These are phyloP conservation scores for Patagioenas fasciata DNA, from an alignment of 2,113 vertebrate species.

Conservation along the genomic window DNA sequence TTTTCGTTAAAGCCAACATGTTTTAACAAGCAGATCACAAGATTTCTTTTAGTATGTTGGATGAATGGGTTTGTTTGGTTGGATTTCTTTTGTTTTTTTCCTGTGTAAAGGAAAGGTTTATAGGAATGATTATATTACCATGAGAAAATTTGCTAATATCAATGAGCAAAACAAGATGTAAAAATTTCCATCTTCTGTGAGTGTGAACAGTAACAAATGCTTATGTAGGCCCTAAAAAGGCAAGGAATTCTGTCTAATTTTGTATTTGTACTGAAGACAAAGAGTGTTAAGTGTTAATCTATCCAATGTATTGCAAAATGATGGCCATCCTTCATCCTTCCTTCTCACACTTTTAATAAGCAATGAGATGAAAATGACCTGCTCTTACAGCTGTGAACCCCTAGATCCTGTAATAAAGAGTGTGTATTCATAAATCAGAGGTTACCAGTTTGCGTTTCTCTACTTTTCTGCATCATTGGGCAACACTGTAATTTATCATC, in stretches of 20 bases:
- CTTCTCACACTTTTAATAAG: constrained; percentile 16
- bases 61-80: no score
- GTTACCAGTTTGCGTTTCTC: constrained; percentile 14
- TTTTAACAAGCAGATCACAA: not conserved
- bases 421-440: constrained; percentile 1
- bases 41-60: not conserved
- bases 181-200: not conserved
- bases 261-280: not conserved
- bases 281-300: not conserved
- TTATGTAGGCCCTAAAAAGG: not conserved
- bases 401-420: not conserved
- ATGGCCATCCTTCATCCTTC: not conserved
- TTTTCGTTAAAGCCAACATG: not conserved
- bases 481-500: constrained; percentile 52
- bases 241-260: not conserved
- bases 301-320: not conserved
- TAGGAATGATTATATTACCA: not conserved
- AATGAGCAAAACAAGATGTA: not conserved
- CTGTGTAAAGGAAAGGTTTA: not conserved
- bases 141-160: not conserved
- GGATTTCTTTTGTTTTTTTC: not conserved
- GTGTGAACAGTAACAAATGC: not conserved
- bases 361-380: not conserved
- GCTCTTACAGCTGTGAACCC: not conserved
- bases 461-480: constrained; percentile 29